phyloP scores from a whole-genome alignment of 2,888 invertebrate species.

The Cetonia aurata region DNA sequence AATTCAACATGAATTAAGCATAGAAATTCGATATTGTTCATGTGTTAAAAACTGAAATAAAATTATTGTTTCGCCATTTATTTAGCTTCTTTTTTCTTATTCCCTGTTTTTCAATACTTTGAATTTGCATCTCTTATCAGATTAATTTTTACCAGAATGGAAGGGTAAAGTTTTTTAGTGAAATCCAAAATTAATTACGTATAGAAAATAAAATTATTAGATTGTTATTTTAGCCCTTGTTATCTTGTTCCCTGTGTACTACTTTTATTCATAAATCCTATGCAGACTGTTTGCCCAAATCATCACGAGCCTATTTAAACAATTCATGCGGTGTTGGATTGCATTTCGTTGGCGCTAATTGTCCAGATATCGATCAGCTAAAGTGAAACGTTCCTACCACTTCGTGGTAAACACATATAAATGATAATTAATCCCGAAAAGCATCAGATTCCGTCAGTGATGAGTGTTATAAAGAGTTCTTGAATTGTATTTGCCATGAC shows the following conservation, averaged over 20 bases:
- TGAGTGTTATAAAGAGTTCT: neutral
- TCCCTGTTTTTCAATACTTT: no score
- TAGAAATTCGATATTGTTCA: conserved; percentile 39
- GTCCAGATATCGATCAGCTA: conserved; percentile 10
- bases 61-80: no score
- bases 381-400: neutral
- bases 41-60: no score
- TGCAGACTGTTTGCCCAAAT: conserved; percentile 1
- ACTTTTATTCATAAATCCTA: no score
- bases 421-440: conserved; percentile 7
- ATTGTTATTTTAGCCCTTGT: no score
- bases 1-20: conserved; percentile 71
- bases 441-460: conserved; percentile 1
- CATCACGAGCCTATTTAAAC: neutral
- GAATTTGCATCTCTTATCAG: no score
- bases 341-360: conserved; percentile 11
- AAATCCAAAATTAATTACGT: no score
- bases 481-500: conserved; percentile 13
- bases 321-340: conserved; percentile 19
- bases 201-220: no score
- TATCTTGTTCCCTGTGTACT: no score
- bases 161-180: no score
- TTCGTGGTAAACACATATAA: conserved; percentile 4
- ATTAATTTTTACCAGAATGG: no score
- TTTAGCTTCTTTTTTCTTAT: no score